A percentile compares a stretch with the other conserved stretches of the same genome.
Conservation (phyloP, 2,113 vertebrate species). For the Piprites chloris region DNA sequence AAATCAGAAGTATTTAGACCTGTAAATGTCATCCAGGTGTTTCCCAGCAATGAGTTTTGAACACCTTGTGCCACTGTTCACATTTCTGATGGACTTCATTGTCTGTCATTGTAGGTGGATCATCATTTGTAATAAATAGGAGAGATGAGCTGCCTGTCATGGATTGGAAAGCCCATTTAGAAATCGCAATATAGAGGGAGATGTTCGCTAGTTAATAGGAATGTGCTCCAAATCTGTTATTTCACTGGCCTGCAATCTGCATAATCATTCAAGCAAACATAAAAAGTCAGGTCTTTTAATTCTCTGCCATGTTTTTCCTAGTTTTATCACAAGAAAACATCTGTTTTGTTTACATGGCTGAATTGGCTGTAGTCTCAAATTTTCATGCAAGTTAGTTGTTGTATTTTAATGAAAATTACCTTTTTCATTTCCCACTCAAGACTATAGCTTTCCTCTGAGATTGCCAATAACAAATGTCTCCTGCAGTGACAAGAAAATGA, state of each 20-base stretch:
- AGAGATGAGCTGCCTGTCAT: background rate
- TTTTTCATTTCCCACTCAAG: slow-evolving; percentile 48
- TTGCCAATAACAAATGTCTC: slow-evolving; percentile 61
- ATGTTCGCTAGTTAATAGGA: background rate
- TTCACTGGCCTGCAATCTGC: background rate
- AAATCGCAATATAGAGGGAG: background rate
- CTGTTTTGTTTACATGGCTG: slow-evolving; percentile 50
- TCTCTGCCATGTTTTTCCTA: background rate
- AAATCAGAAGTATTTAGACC: background rate
- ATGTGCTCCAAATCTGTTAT: background rate
- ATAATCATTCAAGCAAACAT: background rate
- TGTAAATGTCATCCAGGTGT: background rate
- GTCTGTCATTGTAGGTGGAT: background rate
- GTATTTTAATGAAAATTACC: slow-evolving; percentile 60
- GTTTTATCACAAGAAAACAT: slow-evolving; percentile 45
- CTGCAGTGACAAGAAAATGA: slow-evolving; percentile 65
- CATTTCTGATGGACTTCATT: background rate
- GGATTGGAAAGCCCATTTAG: background rate
- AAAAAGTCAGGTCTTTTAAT: background rate
- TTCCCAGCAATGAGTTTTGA: background rate
- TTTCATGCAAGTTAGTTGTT: slow-evolving; percentile 10
- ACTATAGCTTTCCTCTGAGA: slow-evolving; percentile 41
- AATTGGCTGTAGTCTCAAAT: slow-evolving; percentile 12
- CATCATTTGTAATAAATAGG: background rate
- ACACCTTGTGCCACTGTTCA: background rate